These are phyloP conservation scores for Chaitophorus viminalis DNA, from an alignment of 2,888 invertebrate genomes.

Conservation along the genomic window DNA sequence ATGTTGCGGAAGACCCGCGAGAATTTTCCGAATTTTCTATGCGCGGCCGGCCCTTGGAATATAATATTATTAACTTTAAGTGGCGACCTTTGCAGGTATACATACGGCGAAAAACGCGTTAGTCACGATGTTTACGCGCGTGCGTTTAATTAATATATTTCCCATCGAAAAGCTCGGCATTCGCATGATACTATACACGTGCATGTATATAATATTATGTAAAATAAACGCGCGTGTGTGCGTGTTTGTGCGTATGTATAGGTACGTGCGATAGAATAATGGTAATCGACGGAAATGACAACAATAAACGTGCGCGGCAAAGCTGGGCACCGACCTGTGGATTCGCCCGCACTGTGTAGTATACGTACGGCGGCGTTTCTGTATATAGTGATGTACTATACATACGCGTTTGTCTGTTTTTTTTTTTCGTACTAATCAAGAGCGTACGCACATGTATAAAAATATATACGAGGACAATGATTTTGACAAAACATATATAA, in stretches of 20 bases:
- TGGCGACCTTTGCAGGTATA: no score
- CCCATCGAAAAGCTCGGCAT: neutral
- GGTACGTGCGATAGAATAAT: conserved; percentile 29
- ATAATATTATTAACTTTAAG: neutral
- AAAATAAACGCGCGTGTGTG: no score
- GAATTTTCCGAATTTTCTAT: no score
- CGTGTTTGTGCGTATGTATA: neutral
- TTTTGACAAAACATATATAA: conserved; percentile 40
- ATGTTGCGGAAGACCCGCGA: no score
- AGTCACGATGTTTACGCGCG: neutral
- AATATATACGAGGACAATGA: conserved; percentile 21
- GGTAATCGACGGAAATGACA: conserved; percentile 55
- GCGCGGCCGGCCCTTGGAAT: no score
- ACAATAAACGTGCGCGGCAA: conserved; percentile 35
- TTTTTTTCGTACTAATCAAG: conserved; percentile 29
- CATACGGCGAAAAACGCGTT: neutral
- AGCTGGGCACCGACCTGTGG: conserved; percentile 57
- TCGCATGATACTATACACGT: neutral
- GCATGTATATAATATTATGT: neutral
- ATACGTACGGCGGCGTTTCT: neutral
- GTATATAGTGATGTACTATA: no score
- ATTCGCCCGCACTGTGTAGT: conserved; percentile 30
- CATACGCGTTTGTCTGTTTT: conserved; percentile 16
- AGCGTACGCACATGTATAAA: neutral
- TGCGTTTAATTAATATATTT: neutral